These are phyloP conservation scores for Typhlichthys subterraneus DNA, from an alignment of 2,797 vertebrate species.

Conservation along the genomic window DNA sequence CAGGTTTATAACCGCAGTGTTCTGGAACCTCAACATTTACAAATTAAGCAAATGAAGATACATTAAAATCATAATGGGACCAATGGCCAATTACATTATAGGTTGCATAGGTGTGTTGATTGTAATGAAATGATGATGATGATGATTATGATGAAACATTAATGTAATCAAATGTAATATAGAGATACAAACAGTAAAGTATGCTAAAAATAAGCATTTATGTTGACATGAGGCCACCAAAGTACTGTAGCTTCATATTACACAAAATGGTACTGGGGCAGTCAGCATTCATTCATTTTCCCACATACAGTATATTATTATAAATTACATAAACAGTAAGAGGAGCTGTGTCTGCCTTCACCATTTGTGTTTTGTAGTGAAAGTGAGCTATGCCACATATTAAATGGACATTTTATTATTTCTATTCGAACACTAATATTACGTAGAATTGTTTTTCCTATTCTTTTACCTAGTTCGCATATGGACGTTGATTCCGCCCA, in stretches of 20 bases:
- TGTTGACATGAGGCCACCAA: neutral
- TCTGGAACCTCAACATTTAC: too few species aligned
- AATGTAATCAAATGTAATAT: too few species aligned
- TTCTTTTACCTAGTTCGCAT: conserved; percentile 49
- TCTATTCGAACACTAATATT: conserved; percentile 13
- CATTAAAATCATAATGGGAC: too few species aligned
- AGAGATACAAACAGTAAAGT: too few species aligned
- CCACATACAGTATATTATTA: conserved; percentile 1
- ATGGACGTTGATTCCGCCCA: conserved; percentile 33
- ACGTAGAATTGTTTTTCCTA: conserved; percentile 36
- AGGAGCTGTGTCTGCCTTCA: conserved; percentile 22
- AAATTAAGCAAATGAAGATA: too few species aligned
- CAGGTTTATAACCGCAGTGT: too few species aligned
- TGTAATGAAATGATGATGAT: too few species aligned
- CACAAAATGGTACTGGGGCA: conserved; percentile 2
- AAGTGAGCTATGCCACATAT: conserved; percentile 31
- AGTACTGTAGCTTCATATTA: neutral
- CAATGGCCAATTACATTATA: too few species aligned
- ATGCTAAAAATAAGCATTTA: too few species aligned
- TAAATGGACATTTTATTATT: conserved; percentile 29
- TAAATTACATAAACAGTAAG: conserved; percentile 22
- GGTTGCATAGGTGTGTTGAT: too few species aligned
- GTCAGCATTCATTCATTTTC: conserved; percentile 7
- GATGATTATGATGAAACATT: too few species aligned
- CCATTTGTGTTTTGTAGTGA: conserved; percentile 26